Conservation (phyloP, 2,888 invertebrate genomes). For the Trissonchulus latispiculum region DNA sequence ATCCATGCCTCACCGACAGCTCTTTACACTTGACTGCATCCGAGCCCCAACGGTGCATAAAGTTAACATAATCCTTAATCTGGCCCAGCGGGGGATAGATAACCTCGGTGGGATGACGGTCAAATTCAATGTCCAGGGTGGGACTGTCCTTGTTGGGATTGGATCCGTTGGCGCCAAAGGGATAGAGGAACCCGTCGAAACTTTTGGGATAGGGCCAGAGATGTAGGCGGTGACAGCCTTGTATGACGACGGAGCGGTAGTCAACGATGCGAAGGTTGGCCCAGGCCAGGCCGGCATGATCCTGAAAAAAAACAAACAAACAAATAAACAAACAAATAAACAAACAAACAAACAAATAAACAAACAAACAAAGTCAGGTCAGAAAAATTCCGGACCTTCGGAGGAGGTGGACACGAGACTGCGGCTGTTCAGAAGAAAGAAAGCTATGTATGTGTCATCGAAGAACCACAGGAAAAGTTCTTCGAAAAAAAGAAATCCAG, state of each 20-base stretch:
- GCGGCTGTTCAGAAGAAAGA: too few species aligned
- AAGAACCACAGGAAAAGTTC: too few species aligned
- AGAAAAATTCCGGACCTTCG: too few species aligned
- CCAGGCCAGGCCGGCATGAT: slow-evolving; percentile 52
- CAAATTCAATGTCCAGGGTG: slow-evolving; percentile 50
- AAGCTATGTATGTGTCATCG: too few species aligned
- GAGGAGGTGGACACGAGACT: too few species aligned
- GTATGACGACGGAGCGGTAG: slow-evolving; percentile 49
- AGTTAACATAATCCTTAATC: slow-evolving; percentile 45
- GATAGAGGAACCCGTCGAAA: slow-evolving; percentile 36
- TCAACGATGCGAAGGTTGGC: slow-evolving; percentile 54
- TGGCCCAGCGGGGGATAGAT: slow-evolving; percentile 47
- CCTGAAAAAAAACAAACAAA: slow-evolving; percentile 37
- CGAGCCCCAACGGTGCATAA: slow-evolving; percentile 23
- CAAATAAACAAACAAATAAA: too few species aligned
- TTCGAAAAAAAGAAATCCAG: too few species aligned
- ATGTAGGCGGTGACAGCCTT: slow-evolving; percentile 49
- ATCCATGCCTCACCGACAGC: too few species aligned
- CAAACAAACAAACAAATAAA: too few species aligned
- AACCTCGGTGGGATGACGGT: slow-evolving; percentile 43
- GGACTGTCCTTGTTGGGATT: slow-evolving; percentile 49
- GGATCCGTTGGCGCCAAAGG: slow-evolving; percentile 42
- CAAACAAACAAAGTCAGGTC: too few species aligned
- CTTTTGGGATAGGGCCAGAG: slow-evolving; percentile 50
- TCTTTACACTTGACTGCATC: too few species aligned